Percentiles rank a stretch among this genome's conserved stretches.
Evolutionary conservation across 1,140 invertebrate species (phyloP).

Genomic region (Metopolophium dirhodum): DNA sequence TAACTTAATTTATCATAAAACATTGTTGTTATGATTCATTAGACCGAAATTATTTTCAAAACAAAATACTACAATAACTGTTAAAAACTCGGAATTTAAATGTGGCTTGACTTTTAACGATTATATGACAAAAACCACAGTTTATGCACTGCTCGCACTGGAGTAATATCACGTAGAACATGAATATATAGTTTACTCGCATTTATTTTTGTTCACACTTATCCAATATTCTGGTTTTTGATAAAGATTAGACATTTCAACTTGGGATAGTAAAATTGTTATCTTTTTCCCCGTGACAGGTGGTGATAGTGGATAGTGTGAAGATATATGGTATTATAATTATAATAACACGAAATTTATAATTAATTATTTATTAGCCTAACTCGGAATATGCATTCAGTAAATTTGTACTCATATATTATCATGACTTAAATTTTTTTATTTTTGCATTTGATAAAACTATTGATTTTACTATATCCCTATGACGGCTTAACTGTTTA

Average conservation of each 20-base stretch:
- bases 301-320: neutral
- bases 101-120: neutral
- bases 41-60: neutral
- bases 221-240: neutral
- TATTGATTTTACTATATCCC: neutral
- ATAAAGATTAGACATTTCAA: neutral
- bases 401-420: neutral
- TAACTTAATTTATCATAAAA: neutral
- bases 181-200: neutral
- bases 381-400: neutral
- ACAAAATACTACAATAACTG: neutral
- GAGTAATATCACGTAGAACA: neutral
- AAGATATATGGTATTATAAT: neutral
- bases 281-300: neutral
- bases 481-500: neutral
- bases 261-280: neutral
- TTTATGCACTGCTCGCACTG: neutral
- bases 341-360: neutral
- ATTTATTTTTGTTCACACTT: neutral
- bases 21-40: neutral
- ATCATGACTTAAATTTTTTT: no score
- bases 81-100: neutral
- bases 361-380: neutral
- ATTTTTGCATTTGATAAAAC: neutral
- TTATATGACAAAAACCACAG: no score